These are phyloP conservation scores for Caenorhabditis sulstoni DNA, from an alignment of 2,888 invertebrate genomes.

Conservation along the genomic window DNA sequence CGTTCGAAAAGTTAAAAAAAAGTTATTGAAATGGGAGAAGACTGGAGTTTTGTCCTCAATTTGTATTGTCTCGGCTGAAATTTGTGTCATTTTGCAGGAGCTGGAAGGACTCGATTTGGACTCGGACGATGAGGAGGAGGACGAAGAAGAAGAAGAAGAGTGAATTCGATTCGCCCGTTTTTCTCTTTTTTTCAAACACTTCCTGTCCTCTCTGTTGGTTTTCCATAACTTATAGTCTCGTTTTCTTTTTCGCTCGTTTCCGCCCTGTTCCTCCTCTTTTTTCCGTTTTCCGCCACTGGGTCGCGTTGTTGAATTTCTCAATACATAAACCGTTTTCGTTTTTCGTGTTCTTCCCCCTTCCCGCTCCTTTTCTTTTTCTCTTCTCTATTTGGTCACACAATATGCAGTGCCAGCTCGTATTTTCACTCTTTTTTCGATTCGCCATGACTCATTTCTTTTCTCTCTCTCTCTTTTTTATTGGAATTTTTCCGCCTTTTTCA, in stretches of 20 bases:
- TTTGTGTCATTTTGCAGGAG: too few species aligned
- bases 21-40: too few species aligned
- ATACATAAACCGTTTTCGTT: conserved; percentile 6
- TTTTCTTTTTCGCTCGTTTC: conserved; percentile 23
- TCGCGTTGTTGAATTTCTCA: conserved; percentile 16
- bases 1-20: too few species aligned
- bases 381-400: too few species aligned
- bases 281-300: conserved; percentile 10
- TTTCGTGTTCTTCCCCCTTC: too few species aligned
- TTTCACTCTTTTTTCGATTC: too few species aligned
- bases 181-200: conserved; percentile 6
- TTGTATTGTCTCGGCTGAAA: too few species aligned
- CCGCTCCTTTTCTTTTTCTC: too few species aligned
- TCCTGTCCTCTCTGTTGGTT: neutral
- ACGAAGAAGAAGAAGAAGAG: too few species aligned
- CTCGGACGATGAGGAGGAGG: conserved; percentile 58
- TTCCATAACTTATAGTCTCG: conserved; percentile 20
- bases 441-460: conserved; percentile 20
- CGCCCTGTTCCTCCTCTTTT: conserved; percentile 6
- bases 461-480: conserved; percentile 3
- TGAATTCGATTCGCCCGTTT: too few species aligned
- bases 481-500: conserved; percentile 3
- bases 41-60: too few species aligned
- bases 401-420: conserved; percentile 15
- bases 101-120: conserved; percentile 71